phyloP scores from a whole-genome alignment of 2,797 vertebrate genomes.

The Anisognathus igniventris region DNA sequence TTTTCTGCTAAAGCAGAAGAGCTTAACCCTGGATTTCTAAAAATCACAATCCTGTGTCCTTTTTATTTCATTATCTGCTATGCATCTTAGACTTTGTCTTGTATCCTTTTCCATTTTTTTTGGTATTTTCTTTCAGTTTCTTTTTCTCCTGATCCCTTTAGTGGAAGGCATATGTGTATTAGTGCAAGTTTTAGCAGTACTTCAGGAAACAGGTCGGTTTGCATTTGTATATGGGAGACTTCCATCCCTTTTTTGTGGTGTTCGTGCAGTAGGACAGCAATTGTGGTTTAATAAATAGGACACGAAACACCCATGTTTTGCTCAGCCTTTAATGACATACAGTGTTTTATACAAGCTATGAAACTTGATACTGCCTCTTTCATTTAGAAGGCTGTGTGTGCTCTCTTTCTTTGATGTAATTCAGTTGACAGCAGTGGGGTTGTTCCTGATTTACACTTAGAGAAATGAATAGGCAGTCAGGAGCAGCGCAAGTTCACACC shows the following conservation, averaged over 20 bases:
- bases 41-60: not conserved
- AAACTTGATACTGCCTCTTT: not conserved
- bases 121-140: not conserved
- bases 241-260: not conserved
- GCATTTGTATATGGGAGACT: not conserved
- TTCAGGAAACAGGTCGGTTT: not conserved
- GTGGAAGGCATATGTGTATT: accelerated
- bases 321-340: not conserved
- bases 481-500: not conserved
- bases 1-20: not conserved
- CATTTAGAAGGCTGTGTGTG: not conserved
- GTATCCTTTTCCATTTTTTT: not conserved
- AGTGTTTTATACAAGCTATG: not conserved
- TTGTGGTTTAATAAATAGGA: not conserved
- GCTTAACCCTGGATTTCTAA: not conserved
- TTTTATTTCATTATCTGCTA: not conserved
- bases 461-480: not conserved
- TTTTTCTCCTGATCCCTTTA: not conserved
- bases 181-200: not conserved
- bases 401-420: not conserved
- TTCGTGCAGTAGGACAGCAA: not conserved
- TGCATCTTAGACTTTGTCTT: not conserved
- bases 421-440: not conserved
- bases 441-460: not conserved
- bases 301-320: not conserved